Base-by-base conservation (phyloP, 2,888 invertebrate genomes). In the Eupithecia dodoneata region DNA sequence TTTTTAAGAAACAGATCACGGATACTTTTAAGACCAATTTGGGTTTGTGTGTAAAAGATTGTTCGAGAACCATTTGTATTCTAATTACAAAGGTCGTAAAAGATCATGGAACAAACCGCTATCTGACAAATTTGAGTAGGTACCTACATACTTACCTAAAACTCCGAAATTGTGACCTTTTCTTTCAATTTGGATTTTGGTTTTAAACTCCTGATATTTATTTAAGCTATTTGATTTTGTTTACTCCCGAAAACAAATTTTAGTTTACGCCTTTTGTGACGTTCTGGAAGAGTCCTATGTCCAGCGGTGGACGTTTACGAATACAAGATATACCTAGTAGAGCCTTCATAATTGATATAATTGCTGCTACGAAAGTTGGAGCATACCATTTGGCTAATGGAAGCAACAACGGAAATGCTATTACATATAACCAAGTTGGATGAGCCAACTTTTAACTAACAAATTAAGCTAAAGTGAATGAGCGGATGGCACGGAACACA, bases 1-100 rank as follows among this genome's bases (percentile, higher is more conserved):
- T 44, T 59, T 75, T 77, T 55, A 2, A 76, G 65, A 81, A 78
- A 79, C 80, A 75, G 74, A 74, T 80, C 80, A 82, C 80, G 79
- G 52, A 79, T 76, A 72, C 47, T n/a, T 80, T 78, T 78, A 75
- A 76, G 63, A 69, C 73, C 63, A 74, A 76, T 80, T 76, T 79
- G 49, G 74, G 77, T 75, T 79, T 73, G 49, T n/a, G 42, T 1
- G 41, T 66, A 59, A 65, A 3, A 74, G 10, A 66, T 13, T 15
- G n/a, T 49, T 70, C 71, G 2, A 74, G 74, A 71, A 74, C 18
- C 30, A 71, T 76, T 79, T 76, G 76, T 79, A 74, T 79, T 74
- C 76, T 44, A 49, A 18, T 66, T 55, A 72, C 72, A 74, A 71
- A 76, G 72, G 76, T 63, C 74, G 71, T 74, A 44, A 79, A 73